Conservation (phyloP, 2,797 vertebrate genomes). For the Naso thynnoides region DNA sequence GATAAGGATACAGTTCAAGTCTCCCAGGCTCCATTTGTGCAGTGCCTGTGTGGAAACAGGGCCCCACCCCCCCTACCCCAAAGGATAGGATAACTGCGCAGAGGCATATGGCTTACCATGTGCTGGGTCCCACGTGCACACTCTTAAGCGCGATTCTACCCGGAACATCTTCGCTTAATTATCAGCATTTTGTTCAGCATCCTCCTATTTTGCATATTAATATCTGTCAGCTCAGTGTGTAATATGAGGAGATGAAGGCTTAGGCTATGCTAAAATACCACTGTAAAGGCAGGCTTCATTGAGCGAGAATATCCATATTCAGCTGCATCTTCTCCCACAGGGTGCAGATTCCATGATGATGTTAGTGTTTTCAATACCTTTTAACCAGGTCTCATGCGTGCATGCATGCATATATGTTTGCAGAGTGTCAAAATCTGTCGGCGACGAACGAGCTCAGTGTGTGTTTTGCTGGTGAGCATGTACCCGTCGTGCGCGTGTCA, state of each 20-base stretch:
- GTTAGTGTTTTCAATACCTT: constrained; percentile 64
- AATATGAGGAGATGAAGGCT: constrained; percentile 73
- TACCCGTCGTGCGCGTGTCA: not conserved
- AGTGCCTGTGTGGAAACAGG: constrained; percentile 51
- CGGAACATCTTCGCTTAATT: constrained; percentile 89
- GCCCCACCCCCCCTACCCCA: constrained; percentile 68
- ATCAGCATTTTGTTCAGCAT: constrained; percentile 90
- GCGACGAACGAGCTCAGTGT: not conserved
- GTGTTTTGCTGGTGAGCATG: constrained; percentile 39
- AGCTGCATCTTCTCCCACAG: constrained; percentile 42
- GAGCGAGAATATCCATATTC: constrained; percentile 41
- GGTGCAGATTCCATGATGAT: constrained; percentile 48
- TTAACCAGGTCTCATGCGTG: constrained; percentile 64
- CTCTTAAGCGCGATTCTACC: constrained; percentile 86
- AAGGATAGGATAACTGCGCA: constrained; percentile 80
- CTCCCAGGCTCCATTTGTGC: constrained; percentile 70
- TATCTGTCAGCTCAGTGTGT: constrained; percentile 82
- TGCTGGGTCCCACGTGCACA: constrained; percentile 86
- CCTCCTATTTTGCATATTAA: constrained; percentile 88
- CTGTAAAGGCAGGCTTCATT: constrained; percentile 44
- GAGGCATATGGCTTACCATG: constrained; percentile 90
- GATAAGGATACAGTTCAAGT: constrained; percentile 66
- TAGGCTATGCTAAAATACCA: constrained; percentile 52
- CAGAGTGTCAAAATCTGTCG: constrained; percentile 46
- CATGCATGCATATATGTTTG: constrained; percentile 43